These are phyloP conservation scores for Boulengeromyrus knoepffleri DNA, from an alignment of 2,113 vertebrate species.

Conservation along the genomic window DNA sequence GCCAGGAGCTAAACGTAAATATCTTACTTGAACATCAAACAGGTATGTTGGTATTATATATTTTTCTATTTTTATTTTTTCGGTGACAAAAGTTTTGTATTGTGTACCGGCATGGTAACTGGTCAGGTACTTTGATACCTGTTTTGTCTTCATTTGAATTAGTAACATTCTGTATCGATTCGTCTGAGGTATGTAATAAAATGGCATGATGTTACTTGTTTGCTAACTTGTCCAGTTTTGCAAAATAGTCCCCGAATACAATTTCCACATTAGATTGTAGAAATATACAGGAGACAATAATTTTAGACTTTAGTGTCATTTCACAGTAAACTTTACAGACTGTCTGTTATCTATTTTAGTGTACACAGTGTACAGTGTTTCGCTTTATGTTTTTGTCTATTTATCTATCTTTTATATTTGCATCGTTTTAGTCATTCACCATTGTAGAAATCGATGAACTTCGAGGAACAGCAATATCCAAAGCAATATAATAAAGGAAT, in stretches of 20 bases:
- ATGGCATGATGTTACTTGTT: background rate
- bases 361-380: background rate
- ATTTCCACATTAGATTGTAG: background rate
- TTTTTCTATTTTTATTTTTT: background rate
- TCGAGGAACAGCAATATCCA: background rate
- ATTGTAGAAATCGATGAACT: background rate
- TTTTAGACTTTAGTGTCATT: background rate
- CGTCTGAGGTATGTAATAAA: background rate
- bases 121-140: background rate
- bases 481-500: background rate
- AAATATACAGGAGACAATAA: background rate
- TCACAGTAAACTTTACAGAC: background rate
- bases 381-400: background rate
- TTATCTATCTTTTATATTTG: background rate
- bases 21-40: background rate
- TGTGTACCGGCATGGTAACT: background rate
- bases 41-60: conserved; percentile 1
- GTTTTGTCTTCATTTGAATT: background rate
- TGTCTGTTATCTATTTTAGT: background rate
- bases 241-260: background rate
- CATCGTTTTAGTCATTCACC: background rate
- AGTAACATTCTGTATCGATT: background rate
- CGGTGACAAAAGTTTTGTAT: background rate
- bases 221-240: background rate
- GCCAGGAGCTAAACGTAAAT: background rate